phyloP scores from a whole-genome alignment of 2,797 vertebrate species.

The Gymnoscopelus microlampas region DNA sequence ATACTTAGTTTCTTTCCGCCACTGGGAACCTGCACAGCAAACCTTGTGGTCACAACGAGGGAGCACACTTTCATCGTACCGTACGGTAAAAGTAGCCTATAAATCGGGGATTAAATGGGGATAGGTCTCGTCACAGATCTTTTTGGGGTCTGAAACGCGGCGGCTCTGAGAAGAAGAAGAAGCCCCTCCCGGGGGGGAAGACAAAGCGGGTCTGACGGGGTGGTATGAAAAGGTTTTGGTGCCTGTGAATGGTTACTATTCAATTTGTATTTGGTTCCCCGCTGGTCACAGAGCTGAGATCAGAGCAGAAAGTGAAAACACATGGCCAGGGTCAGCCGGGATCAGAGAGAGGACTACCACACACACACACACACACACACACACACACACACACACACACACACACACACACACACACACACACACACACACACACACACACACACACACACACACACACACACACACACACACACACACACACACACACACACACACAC shows the following conservation, averaged over 20 bases:
- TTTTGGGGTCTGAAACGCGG: too few species aligned
- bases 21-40: constrained; percentile 35
- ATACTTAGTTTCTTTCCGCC: constrained; percentile 1
- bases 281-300: constrained; percentile 99
- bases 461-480: constrained; percentile 41
- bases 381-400: constrained; percentile 42
- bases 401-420: too few species aligned
- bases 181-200: constrained; percentile 77
- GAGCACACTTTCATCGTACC: background rate
- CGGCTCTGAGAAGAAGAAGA: constrained; percentile 39
- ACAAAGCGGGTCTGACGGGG: constrained; percentile 91
- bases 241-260: constrained; percentile 99
- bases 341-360: constrained; percentile 99
- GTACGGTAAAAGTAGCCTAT: too few species aligned
- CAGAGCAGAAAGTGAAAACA: constrained; percentile 99
- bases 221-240: constrained; percentile 86
- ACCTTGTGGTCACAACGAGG: constrained; percentile 32
- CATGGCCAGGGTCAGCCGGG: constrained; percentile 96
- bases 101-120: too few species aligned
- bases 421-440: too few species aligned
- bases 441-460: constrained; percentile 57
- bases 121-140: too few species aligned
- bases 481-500: too few species aligned
- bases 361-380: constrained; percentile 81
- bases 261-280: constrained; percentile 99